phyloP scores from a whole-genome alignment of 35 echinoderm and acorn worm species.

The Ptychodera flava region DNA sequence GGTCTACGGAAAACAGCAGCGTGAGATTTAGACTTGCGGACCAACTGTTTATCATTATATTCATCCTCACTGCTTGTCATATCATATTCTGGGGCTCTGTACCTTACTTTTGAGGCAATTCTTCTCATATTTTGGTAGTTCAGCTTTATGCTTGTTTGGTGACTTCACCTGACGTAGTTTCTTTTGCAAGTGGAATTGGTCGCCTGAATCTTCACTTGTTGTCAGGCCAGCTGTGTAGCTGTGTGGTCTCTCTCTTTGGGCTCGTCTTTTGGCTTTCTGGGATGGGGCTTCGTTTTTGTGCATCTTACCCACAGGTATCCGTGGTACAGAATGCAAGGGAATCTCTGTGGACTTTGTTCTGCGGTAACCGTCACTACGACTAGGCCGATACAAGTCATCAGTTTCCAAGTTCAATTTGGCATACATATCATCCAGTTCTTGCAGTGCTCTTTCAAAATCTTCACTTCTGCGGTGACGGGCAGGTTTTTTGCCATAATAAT shows the following conservation, averaged over 20 bases:
- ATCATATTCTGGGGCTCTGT: background rate
- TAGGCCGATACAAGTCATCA: background rate
- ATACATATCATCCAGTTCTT: background rate
- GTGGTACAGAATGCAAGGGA: background rate
- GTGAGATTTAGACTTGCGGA: background rate
- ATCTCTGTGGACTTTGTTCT: background rate
- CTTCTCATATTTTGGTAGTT: background rate
- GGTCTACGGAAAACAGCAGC: background rate
- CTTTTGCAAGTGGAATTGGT: background rate
- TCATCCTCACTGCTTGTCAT: background rate
- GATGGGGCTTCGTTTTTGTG: background rate
- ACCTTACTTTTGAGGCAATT: background rate
- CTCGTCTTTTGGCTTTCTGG: background rate
- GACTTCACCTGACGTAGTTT: background rate
- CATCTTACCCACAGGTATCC: background rate
- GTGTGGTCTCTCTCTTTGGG: background rate
- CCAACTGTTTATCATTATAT: background rate
- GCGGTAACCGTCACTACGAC: background rate
- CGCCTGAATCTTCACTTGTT: background rate
- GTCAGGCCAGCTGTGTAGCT: background rate
- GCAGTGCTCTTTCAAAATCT: background rate
- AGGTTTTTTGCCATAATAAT: background rate
- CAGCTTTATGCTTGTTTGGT: background rate
- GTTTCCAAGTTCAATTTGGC: background rate
- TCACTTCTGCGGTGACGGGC: background rate